Conservation (phyloP, 2,113 vertebrate species). For the Tragulus kanchil region DNA sequence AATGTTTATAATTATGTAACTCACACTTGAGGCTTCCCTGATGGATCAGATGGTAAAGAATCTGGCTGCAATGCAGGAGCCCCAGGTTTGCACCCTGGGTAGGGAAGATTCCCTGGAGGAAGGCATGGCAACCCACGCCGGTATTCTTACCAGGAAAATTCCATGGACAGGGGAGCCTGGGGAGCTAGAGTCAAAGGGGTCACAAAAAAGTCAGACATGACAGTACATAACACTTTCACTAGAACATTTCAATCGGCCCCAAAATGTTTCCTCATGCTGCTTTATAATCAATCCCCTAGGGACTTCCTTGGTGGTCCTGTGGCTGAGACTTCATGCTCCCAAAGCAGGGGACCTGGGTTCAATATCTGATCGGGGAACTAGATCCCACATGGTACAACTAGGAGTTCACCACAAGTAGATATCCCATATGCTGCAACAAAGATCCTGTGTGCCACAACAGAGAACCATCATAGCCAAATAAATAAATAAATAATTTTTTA, state of each 20-base stretch:
- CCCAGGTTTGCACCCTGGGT: neutral
- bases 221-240: neutral
- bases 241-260: neutral
- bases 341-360: neutral
- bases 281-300: neutral
- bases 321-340: neutral
- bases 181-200: neutral
- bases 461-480: neutral
- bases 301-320: neutral
- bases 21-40: neutral
- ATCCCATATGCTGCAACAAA: neutral
- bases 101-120: neutral
- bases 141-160: neutral
- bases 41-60: neutral
- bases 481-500: neutral
- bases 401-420: neutral
- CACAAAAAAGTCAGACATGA: neutral
- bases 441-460: neutral
- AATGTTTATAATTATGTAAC: neutral
- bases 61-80: neutral
- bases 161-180: neutral
- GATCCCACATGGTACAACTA: neutral
- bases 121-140: neutral
- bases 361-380: neutral
- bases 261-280: neutral